Percentiles rank a stretch among this genome's conserved stretches.
Conservation (phyloP, 2,113 vertebrate species). For the Leptocoma aspasia region DNA sequence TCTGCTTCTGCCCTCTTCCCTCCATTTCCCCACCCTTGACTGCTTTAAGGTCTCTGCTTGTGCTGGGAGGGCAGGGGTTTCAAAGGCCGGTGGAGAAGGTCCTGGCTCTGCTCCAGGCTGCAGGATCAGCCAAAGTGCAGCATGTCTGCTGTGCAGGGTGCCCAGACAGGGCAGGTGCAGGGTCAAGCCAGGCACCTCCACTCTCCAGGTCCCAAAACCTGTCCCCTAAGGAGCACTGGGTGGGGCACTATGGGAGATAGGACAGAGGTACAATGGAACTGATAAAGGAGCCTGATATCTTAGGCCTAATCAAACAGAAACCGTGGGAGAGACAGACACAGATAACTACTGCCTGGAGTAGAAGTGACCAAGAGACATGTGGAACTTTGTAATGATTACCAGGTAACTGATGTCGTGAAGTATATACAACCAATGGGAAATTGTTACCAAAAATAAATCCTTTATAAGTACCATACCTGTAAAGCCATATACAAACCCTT, state of each 20-base stretch:
- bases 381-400: neutral
- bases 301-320: neutral
- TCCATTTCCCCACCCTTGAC: neutral
- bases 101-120: constrained; percentile 65
- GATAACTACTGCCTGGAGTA: too few relatives aligned
- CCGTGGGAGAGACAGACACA: neutral
- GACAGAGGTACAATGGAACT: neutral
- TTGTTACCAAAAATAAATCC: neutral
- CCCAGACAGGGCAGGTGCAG: constrained; percentile 12
- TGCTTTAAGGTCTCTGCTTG: neutral
- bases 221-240: neutral
- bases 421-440: neutral
- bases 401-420: neutral
- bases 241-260: neutral
- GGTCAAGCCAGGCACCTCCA: neutral
- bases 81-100: neutral
- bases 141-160: neutral
- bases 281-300: neutral
- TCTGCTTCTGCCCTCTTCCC: neutral
- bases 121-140: constrained; percentile 68
- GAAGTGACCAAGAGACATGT: neutral
- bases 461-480: too few relatives aligned
- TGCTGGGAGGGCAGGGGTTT: constrained; percentile 19
- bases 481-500: too few relatives aligned
- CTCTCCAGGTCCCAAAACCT: neutral